Evolutionary conservation across 1,140 invertebrate species (phyloP).

Genomic region (Drosophila simulans): DNA sequence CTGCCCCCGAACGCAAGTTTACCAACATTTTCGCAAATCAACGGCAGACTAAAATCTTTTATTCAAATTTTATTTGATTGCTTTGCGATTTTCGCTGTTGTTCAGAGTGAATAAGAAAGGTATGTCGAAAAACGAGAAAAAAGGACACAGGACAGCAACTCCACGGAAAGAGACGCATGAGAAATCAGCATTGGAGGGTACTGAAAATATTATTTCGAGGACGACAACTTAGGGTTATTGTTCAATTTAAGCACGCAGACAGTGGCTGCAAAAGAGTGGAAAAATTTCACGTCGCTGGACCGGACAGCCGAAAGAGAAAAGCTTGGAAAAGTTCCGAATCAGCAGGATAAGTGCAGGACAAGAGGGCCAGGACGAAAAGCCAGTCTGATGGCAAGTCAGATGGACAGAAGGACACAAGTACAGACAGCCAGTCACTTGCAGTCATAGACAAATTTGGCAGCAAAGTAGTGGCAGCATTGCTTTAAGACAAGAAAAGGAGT

Average conservation of each 20-base stretch:
- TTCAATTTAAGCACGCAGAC: constrained; percentile 80
- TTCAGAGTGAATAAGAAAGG: constrained; percentile 48
- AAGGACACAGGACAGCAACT: not conserved
- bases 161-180: constrained; percentile 45
- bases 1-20: constrained; percentile 1
- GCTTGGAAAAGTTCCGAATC: constrained; percentile 50
- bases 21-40: constrained; percentile 72
- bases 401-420: constrained; percentile 9
- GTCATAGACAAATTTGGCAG: constrained; percentile 60
- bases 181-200: constrained; percentile 71
- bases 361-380: constrained; percentile 33
- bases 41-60: constrained; percentile 83
- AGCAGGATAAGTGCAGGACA: constrained; percentile 34
- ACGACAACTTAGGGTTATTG: constrained; percentile 82
- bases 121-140: constrained; percentile 6
- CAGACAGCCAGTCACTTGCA: constrained; percentile 67
- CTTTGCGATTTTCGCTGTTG: constrained; percentile 79
- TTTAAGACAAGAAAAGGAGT: constrained; percentile 41
- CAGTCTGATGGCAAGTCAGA: constrained; percentile 25
- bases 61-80: constrained; percentile 84
- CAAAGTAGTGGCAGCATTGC: constrained; percentile 52
- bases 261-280: constrained; percentile 69
- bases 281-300: constrained; percentile 50
- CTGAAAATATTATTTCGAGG: constrained; percentile 81
- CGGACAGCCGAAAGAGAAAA: constrained; percentile 35